Evolutionary conservation across 2,113 vertebrate species (phyloP).

Genomic region (Porphyrio hochstetteri): DNA sequence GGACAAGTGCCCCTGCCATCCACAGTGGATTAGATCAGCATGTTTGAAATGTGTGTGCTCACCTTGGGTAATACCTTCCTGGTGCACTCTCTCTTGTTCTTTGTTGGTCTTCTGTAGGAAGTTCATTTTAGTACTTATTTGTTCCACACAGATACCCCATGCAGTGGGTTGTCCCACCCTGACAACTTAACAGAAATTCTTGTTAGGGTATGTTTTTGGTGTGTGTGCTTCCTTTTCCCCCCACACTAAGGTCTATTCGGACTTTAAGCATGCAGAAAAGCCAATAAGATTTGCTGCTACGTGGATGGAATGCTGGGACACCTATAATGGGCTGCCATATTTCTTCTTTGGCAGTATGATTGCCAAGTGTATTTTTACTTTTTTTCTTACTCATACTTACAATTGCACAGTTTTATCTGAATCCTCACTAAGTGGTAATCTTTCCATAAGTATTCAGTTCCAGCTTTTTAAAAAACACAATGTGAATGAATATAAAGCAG

Average conservation of each 20-base stretch:
- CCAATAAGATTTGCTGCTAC: background rate
- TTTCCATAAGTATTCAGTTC: background rate
- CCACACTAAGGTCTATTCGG: no score
- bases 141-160: background rate
- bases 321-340: accelerated
- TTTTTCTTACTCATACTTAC: background rate
- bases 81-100: background rate
- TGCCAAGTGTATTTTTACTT: background rate
- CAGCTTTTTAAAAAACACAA: background rate
- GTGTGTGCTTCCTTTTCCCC: background rate
- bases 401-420: background rate
- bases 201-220: background rate
- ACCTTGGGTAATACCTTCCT: no score
- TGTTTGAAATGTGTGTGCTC: background rate
- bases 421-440: background rate
- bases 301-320: background rate
- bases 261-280: background rate
- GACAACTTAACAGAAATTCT: background rate
- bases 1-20: background rate
- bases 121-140: background rate
- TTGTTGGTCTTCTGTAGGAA: background rate
- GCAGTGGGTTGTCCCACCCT: background rate
- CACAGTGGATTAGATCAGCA: background rate
- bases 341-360: background rate
- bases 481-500: background rate